A percentile compares a stretch with the other conserved stretches of the same genome.
These are phyloP conservation scores for Lepeophtheirus salmonis DNA, from an alignment of 1,140 invertebrate species.

Conservation along the genomic window DNA sequence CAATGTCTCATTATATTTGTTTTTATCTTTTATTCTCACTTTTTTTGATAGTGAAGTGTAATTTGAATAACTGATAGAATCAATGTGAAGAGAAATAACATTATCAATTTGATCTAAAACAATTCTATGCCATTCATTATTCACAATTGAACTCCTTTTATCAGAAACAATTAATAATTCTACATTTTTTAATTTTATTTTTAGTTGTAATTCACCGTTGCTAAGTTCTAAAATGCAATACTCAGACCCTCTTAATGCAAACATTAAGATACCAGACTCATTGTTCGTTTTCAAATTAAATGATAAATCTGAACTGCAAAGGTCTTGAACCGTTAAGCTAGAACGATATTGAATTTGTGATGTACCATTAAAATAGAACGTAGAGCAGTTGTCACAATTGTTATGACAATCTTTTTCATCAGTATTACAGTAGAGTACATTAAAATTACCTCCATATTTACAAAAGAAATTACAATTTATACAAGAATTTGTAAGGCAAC, in stretches of 20 bases:
- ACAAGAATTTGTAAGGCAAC: too few species aligned
- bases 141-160: slow-evolving; percentile 49
- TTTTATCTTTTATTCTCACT: slow-evolving; percentile 65
- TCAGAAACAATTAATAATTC: slow-evolving; percentile 59
- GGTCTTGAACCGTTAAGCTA: slow-evolving; percentile 51
- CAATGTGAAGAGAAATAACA: slow-evolving; percentile 52
- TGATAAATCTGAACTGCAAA: slow-evolving; percentile 54
- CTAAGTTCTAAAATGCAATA: slow-evolving; percentile 70
- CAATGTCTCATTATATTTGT: slow-evolving; percentile 65
- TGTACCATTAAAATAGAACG: slow-evolving; percentile 66
- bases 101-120: slow-evolving; percentile 57
- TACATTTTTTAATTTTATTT: slow-evolving; percentile 77
- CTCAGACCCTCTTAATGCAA: slow-evolving; percentile 62
- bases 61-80: slow-evolving; percentile 51
- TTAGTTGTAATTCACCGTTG: slow-evolving; percentile 62
- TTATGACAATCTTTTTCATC: slow-evolving; percentile 34
- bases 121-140: slow-evolving; percentile 76
- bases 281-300: slow-evolving; percentile 63
- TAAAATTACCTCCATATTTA: slow-evolving; percentile 38
- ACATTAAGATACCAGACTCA: slow-evolving; percentile 63
- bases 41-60: slow-evolving; percentile 58
- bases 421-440: slow-evolving; percentile 52
- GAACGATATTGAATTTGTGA: slow-evolving; percentile 47
- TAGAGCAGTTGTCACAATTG: slow-evolving; percentile 45
- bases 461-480: too few species aligned